These are phyloP conservation scores for Aphrocallistes beatrix DNA, from an alignment of 37 sponge, comb jelly and placozoan genomes.

Conservation along the genomic window DNA sequence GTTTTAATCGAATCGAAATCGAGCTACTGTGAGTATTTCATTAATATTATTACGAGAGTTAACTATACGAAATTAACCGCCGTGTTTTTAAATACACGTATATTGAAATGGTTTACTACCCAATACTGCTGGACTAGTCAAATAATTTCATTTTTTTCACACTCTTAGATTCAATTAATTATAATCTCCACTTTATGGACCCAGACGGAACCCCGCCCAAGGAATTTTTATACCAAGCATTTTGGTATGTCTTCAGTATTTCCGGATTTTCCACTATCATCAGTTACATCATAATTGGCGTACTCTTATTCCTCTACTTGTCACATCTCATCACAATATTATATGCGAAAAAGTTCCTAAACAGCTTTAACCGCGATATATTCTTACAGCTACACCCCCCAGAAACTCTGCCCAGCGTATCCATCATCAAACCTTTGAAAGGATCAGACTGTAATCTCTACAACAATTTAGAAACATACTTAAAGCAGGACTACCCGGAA, in stretches of 20 bases:
- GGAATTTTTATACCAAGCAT: neutral
- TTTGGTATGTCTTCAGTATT: neutral
- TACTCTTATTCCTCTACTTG: neutral
- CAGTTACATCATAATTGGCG: neutral
- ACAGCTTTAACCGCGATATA: neutral
- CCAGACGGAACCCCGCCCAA: too few species aligned
- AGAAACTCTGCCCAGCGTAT: neutral
- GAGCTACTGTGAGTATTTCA: too few species aligned
- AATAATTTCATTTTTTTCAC: too few species aligned
- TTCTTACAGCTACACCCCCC: neutral
- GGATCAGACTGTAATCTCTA: neutral
- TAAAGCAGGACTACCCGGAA: neutral
- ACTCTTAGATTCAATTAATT: too few species aligned
- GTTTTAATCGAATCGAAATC: too few species aligned
- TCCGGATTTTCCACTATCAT: neutral
- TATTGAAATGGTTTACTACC: too few species aligned
- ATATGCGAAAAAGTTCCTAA: neutral
- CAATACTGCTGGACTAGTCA: too few species aligned
- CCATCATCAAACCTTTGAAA: constrained; percentile 2
- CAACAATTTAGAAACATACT: neutral
- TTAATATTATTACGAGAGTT: too few species aligned
- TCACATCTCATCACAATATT: neutral
- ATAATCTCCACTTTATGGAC: too few species aligned
- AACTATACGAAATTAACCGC: too few species aligned
- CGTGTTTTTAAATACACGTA: too few species aligned